A percentile compares a stretch with the other conserved stretches of the same genome.
phyloP scores from a whole-genome alignment of 2,888 invertebrate genomes.

The Ypsolopha scabrella region DNA sequence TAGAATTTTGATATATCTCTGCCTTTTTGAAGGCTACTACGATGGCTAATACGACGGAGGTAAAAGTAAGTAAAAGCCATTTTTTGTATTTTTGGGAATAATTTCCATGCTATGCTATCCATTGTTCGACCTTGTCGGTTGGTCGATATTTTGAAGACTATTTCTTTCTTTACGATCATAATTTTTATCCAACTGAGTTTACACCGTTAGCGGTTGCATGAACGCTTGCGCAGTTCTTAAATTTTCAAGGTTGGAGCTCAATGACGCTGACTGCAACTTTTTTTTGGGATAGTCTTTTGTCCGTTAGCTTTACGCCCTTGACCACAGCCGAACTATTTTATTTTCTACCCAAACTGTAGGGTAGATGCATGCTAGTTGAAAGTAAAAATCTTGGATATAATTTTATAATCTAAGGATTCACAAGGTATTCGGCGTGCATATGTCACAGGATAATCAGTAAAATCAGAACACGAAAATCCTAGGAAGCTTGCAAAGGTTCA shows the following conservation, averaged over 20 bases:
- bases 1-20: background rate
- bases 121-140: slow-evolving; percentile 49
- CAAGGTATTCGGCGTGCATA: too few relatives aligned
- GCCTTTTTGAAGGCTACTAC: slow-evolving; percentile 2
- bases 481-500: too few relatives aligned
- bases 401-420: too few relatives aligned
- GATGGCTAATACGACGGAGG: slow-evolving; percentile 46
- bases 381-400: too few relatives aligned
- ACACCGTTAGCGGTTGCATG: slow-evolving; percentile 15
- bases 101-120: slow-evolving; percentile 13
- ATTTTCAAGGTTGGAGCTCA: slow-evolving; percentile 6
- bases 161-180: too few relatives aligned
- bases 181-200: too few relatives aligned
- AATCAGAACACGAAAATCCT: too few relatives aligned
- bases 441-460: too few relatives aligned
- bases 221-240: background rate
- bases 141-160: slow-evolving; percentile 17
- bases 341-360: too few relatives aligned
- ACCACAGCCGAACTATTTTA: too few relatives aligned
- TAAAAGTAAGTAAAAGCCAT: slow-evolving; percentile 34
- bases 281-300: slow-evolving; percentile 2
- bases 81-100: slow-evolving; percentile 12
- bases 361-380: too few relatives aligned
- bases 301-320: background rate
- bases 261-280: slow-evolving; percentile 5